Evolutionary conservation across 2,888 invertebrate genomes (phyloP).

Genomic region (Adineta ricciae): DNA sequence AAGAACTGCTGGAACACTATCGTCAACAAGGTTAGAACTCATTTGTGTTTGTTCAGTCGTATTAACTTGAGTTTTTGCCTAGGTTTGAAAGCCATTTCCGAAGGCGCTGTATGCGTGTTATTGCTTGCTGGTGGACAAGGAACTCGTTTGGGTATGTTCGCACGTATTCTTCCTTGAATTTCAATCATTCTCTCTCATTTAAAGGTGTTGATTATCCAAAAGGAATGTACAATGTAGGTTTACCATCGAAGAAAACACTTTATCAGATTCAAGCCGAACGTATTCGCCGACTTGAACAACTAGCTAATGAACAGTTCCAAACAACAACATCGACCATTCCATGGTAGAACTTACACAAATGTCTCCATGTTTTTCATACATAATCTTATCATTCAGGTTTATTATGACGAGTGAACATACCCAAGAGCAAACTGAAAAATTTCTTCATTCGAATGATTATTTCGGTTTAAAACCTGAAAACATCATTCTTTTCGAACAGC

Average conservation of each 20-base stretch:
- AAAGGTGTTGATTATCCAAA: constrained; percentile 80
- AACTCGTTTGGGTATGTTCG: constrained; percentile 64
- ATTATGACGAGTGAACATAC: constrained; percentile 97
- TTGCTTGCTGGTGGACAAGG: constrained; percentile 95
- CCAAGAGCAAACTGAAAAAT: constrained; percentile 68
- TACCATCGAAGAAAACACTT: constrained; percentile 77
- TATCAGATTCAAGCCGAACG: constrained; percentile 93
- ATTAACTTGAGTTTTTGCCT: not conserved
- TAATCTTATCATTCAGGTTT: constrained; percentile 55
- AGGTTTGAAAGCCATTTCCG: constrained; percentile 44
- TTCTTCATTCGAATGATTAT: constrained; percentile 66
- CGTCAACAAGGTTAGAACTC: constrained; percentile 37
- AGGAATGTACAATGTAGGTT: constrained; percentile 84
- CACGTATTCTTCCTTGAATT: not conserved
- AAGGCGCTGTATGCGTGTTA: constrained; percentile 62
- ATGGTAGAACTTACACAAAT: not conserved
- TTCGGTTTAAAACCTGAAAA: constrained; percentile 75
- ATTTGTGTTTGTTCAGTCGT: not conserved
- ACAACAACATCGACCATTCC: not conserved
- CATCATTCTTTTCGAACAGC: constrained; percentile 79
- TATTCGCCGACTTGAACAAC: constrained; percentile 64
- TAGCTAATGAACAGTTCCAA: constrained; percentile 56
- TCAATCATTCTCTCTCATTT: not conserved
- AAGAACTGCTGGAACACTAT: not conserved
- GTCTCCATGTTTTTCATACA: constrained; percentile 6